Conservation (phyloP, 2,113 vertebrate genomes). For the Macquaria australasica region DNA sequence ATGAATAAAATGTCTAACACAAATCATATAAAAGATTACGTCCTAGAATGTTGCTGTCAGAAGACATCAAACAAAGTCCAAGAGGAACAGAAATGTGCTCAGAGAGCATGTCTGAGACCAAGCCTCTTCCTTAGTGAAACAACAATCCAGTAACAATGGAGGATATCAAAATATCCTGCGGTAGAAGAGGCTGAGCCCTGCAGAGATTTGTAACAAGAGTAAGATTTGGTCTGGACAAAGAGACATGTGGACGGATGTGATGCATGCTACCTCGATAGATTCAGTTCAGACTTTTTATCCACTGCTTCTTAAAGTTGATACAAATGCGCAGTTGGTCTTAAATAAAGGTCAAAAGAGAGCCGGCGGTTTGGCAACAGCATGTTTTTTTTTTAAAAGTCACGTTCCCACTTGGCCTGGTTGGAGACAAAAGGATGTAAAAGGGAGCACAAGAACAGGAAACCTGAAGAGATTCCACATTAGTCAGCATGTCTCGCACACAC, state of each 20-base stretch:
- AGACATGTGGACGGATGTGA: not conserved
- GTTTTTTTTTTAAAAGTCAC: not conserved
- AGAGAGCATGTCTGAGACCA: slow-evolving; percentile 2
- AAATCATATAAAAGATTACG: not conserved
- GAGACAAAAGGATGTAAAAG: slow-evolving; percentile 65
- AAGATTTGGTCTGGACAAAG: not conserved
- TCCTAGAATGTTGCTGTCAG: not conserved
- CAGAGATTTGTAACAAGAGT: slow-evolving; percentile 15
- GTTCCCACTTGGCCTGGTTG: slow-evolving; percentile 5
- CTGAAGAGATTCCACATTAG: slow-evolving; percentile 63
- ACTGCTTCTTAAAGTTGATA: not conserved
- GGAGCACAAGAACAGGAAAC: slow-evolving; percentile 72
- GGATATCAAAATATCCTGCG: slow-evolving; percentile 39
- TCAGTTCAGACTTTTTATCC: not conserved
- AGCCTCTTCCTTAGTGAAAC: slow-evolving; percentile 42
- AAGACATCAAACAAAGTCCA: not conserved
- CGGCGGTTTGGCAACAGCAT: not conserved
- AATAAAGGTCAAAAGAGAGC: not conserved
- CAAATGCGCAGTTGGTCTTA: not conserved
- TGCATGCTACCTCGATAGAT: not conserved
- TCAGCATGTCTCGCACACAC: slow-evolving; percentile 74
- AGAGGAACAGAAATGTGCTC: slow-evolving; percentile 43
- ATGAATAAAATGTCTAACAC: not conserved
- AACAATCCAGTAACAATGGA: slow-evolving; percentile 16
- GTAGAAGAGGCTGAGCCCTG: not conserved